A percentile compares a stretch with the other conserved stretches of the same genome.
These are phyloP conservation scores for Atrichornis clamosus DNA, from an alignment of 2,113 vertebrate species.

Conservation along the genomic window DNA sequence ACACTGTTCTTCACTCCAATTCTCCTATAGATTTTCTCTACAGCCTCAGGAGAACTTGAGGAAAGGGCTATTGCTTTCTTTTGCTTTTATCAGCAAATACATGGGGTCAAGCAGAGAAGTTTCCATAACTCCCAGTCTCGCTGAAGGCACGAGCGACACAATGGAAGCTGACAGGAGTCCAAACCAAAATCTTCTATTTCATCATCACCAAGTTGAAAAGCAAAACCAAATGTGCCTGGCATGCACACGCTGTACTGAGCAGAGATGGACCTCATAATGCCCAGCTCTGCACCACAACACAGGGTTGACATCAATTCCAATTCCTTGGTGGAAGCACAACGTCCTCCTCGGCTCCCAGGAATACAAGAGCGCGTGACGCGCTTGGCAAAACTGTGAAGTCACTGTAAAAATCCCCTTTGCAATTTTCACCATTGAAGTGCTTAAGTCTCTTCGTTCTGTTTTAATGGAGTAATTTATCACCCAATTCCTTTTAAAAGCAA, in stretches of 20 bases:
- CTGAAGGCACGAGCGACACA: neutral
- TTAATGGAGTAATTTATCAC: slow-evolving; percentile 74
- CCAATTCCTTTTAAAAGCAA: slow-evolving; percentile 58
- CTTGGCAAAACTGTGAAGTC: neutral
- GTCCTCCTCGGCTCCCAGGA: neutral
- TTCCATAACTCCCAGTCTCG: fast-evolving
- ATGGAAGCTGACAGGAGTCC: neutral
- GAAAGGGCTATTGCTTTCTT: neutral
- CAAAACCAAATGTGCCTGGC: fast-evolving
- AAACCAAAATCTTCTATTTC: neutral
- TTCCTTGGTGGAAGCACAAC: neutral
- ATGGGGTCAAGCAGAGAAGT: too few relatives aligned
- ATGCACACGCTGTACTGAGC: fast-evolving
- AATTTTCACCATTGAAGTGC: slow-evolving; percentile 42
- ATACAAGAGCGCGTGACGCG: neutral
- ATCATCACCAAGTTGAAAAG: neutral
- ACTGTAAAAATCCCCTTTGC: slow-evolving; percentile 16
- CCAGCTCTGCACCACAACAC: neutral
- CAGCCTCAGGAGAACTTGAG: neutral
- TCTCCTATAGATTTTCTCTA: neutral
- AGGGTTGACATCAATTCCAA: fast-evolving
- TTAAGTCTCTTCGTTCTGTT: slow-evolving; percentile 60
- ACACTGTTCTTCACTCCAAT: neutral
- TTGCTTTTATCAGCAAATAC: neutral
- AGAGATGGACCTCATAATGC: neutral